phyloP scores from a whole-genome alignment of 2,113 vertebrate species.

The Lophura nycthemera region DNA sequence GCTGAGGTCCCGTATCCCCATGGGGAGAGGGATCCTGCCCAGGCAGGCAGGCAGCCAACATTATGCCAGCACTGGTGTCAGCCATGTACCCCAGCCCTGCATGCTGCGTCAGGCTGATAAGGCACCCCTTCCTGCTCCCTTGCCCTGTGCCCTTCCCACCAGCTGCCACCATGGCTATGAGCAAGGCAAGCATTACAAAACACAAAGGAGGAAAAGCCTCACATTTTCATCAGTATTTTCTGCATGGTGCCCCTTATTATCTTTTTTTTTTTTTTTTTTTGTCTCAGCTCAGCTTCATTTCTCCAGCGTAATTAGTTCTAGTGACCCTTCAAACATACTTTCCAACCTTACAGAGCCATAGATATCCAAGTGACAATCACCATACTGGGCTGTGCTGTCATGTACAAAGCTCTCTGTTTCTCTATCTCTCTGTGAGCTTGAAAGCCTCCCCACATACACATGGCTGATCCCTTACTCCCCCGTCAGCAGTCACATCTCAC shows the following conservation, averaged over 20 bases:
- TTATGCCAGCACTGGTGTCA: neutral
- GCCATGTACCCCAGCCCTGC: neutral
- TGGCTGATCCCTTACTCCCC: neutral
- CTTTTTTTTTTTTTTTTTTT: neutral
- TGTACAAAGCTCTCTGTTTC: neutral
- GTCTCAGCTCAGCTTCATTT: constrained; percentile 20
- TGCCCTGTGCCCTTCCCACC: neutral
- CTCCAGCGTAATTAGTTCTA: constrained; percentile 39
- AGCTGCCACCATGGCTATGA: neutral
- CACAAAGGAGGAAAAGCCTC: neutral
- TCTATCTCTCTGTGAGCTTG: neutral
- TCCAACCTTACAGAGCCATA: neutral
- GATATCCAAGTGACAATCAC: neutral
- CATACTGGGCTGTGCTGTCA: neutral
- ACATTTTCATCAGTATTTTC: neutral
- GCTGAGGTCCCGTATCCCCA: neutral
- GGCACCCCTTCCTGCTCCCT: neutral
- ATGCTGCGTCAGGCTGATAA: constrained; percentile 20
- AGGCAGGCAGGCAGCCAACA: neutral
- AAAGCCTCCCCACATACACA: neutral
- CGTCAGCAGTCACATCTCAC: neutral
- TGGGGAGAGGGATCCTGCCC: neutral
- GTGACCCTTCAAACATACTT: neutral
- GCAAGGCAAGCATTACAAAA: neutral
- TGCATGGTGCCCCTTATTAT: neutral